Evolutionary conservation across 2,113 vertebrate species (phyloP), one percentile per base, ranked within the genome.

Genomic region (Myiopsitta monachus): DNA sequence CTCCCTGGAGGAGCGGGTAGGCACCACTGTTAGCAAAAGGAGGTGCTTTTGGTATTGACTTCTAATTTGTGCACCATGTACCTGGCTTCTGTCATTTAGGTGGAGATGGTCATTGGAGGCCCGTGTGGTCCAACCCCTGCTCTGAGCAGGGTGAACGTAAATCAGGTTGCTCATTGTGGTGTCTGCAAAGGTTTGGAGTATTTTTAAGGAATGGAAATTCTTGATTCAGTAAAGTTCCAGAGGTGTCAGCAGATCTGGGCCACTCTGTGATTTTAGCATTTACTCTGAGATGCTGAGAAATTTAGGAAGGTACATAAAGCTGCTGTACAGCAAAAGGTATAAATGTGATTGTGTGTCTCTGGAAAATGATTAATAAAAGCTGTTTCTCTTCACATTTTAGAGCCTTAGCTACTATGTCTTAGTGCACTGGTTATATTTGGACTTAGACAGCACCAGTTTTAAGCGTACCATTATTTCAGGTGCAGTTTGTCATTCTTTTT

Each of bases 141-240:
- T 81, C n/a, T 49, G 44, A 69, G 41, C 46, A 63, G 43, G 17
- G 47, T 38, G 62, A 72, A 51, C 23, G 67, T 49, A 68, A 46
- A n/a, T 57, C 3, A 4, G 6, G 16, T 41, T 86, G 44, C 67
- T 90, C 4, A 0, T 5, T 44, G 76, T 41, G 0, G 0, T 30
- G 49, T 57, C 38, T 16, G 3, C 22, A 74, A 3, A 36, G 51
- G 46, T 74, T 63, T 68, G 55, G 39, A 36, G 13, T 47, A 7
- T 66, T 22, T 90, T 6, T 86, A 27, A 41, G 2, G 0, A 13
- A 13, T 28, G 49, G 59, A 77, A 74, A 31, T 83, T 69, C 59
- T 70, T 83, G 26, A 17, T 67, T 89, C 63, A 46, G 22, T 80
- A 54, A 80, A 95, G 33, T 39, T 77, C 11, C 49, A 52, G 41